A percentile compares a stretch with the other conserved stretches of the same genome.
These are phyloP conservation scores for Clepsis dumicolana DNA, from an alignment of 2,888 invertebrate genomes.

Conservation along the genomic window DNA sequence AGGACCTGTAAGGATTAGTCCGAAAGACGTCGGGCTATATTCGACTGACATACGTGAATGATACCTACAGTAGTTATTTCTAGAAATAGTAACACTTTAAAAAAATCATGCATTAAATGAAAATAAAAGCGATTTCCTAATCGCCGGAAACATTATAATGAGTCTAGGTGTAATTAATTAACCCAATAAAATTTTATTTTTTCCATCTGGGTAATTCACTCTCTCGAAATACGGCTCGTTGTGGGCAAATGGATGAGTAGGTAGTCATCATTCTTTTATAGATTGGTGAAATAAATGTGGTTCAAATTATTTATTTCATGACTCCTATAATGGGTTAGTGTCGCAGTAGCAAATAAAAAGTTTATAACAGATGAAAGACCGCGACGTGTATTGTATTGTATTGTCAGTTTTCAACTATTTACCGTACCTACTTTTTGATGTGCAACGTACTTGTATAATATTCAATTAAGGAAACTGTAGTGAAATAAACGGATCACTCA, in stretches of 20 bases:
- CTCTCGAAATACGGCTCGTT: not conserved
- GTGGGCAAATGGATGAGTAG: not conserved
- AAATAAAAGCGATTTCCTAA: not conserved
- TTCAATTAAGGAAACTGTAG: too few relatives aligned
- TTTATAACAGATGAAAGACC: too few relatives aligned
- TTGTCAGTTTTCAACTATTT: too few relatives aligned
- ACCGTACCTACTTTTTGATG: too few relatives aligned
- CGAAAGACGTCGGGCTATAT: too few relatives aligned
- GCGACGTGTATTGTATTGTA: too few relatives aligned
- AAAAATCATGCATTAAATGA: not conserved
- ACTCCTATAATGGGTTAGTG: not conserved
- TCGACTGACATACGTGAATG: too few relatives aligned
- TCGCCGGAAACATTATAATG: not conserved
- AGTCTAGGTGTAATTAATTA: not conserved
- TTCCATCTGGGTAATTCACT: not conserved
- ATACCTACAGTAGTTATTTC: too few relatives aligned
- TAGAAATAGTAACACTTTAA: not conserved
- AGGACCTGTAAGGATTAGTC: too few relatives aligned
- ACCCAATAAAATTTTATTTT: not conserved
- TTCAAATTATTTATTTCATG: not conserved
- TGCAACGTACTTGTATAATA: too few relatives aligned
- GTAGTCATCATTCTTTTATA: not conserved
- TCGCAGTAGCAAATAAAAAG: too few relatives aligned
- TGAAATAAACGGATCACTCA: too few relatives aligned
- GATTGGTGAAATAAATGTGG: not conserved